These are phyloP conservation scores for Callyntrura guangdongensis DNA, from an alignment of 2,888 invertebrate species.

Conservation along the genomic window DNA sequence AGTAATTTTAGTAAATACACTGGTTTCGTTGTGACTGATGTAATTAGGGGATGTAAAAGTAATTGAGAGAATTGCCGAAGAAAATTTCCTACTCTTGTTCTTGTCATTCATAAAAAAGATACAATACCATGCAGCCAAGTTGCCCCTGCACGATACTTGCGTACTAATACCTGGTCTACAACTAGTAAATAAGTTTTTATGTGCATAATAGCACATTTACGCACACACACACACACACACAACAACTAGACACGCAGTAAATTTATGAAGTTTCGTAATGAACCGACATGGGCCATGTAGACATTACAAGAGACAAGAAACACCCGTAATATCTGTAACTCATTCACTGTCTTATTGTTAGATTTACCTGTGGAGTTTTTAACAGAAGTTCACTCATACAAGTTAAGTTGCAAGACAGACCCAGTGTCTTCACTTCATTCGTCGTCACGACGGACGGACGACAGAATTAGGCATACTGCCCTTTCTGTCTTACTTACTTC, in stretches of 20 bases:
- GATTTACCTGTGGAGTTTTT: constrained; percentile 34
- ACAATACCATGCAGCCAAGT: not conserved
- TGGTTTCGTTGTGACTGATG: constrained; percentile 70
- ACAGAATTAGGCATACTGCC: constrained; percentile 37
- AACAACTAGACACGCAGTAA: not conserved
- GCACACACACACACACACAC: not conserved
- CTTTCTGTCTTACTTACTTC: constrained; percentile 42
- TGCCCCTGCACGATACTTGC: not conserved
- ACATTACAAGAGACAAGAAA: too few relatives aligned
- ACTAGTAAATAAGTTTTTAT: not conserved
- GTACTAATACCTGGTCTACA: not conserved
- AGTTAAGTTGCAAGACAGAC: not conserved
- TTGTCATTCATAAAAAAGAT: constrained; percentile 67
- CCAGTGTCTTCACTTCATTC: constrained; percentile 26
- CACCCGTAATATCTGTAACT: not conserved
- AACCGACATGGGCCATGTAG: not conserved
- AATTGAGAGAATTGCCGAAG: constrained; percentile 75
- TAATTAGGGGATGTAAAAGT: constrained; percentile 80
- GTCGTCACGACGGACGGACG: constrained; percentile 45
- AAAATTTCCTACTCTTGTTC: constrained; percentile 48
- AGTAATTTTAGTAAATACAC: constrained; percentile 76
- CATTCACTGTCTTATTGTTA: not conserved
- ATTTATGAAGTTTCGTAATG: too few relatives aligned
- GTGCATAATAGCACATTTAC: not conserved
- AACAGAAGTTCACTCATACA: not conserved